Evolutionary conservation across 2,797 vertebrate genomes (phyloP).

Genomic region (Pantherophis vulpinus): DNA sequence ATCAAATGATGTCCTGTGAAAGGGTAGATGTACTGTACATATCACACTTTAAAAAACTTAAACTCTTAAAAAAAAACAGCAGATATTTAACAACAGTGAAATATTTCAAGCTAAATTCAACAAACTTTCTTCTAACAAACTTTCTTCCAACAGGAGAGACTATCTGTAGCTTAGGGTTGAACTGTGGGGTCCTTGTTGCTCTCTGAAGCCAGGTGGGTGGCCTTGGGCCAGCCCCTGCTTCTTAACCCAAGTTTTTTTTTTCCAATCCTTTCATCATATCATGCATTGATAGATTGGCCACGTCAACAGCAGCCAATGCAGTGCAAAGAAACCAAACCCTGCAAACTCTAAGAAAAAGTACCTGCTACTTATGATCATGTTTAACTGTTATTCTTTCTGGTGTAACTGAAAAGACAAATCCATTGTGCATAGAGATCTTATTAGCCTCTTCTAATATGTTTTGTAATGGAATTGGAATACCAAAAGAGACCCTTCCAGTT

Average conservation of each 20-base stretch:
- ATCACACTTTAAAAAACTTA: not conserved
- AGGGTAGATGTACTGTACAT: not conserved
- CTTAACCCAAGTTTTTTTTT: not conserved
- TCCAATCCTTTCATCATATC: not conserved
- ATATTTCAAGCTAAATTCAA: not conserved
- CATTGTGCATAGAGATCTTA: constrained; percentile 25
- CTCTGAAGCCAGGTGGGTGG: not conserved
- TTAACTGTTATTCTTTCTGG: not conserved
- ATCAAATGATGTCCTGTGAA: not conserved
- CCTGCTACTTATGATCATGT: not conserved
- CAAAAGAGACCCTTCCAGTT: not conserved
- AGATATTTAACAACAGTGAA: not conserved
- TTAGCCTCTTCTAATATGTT: not conserved
- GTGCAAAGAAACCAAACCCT: not conserved
- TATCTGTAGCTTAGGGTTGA: not conserved
- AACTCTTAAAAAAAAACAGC: not conserved
- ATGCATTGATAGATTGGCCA: not conserved
- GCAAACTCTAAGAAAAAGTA: not conserved
- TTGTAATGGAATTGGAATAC: not conserved
- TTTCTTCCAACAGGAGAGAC: not conserved
- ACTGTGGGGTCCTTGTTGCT: not conserved
- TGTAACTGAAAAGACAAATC: constrained; percentile 18
- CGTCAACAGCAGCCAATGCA: not conserved
- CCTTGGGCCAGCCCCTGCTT: not conserved
- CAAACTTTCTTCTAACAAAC: not conserved